Evolutionary conservation across 2,888 invertebrate genomes (phyloP), one percentile per base, ranked within the genome.

Genomic region (Nymphalis urticae): DNA sequence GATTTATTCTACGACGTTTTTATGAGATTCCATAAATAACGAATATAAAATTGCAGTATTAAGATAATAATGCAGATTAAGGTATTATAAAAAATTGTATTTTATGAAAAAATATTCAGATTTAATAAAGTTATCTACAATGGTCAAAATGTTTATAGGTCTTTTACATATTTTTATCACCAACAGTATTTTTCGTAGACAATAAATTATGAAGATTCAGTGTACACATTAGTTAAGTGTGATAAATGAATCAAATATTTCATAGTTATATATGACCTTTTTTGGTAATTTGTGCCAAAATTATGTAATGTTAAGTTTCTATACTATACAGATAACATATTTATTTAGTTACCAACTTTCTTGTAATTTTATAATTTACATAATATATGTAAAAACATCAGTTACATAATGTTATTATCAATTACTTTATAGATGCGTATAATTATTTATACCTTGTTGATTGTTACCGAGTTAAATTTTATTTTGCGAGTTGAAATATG

Each of bases 211-310:
- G 16, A 66, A 66, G 58, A 47, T 64, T 27, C 51, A 53, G 27
- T 48, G 54, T 51, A 24, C 13, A 32, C 58, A 19, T 27, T 56
- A 66, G 7, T 69, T 56, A 32, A 56, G 56, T 17, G 56, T 56
- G 32, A 24, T 56, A 56, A 56, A 63, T 65, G 62, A 42, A 42
- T 13, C 42, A 42, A 42, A 70, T 71, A 69, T 69, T 71, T 74
- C 67, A 74, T 72, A 73, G 69, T 71, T 21, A 24, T 62, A 62
- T 67, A 54, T 36, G 27, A 68, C 42, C 36, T 58, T 79, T 21
- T 85, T 86, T 87, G 86, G 86, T 84, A 67, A 82, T 76, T 77
- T 75, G 87, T 89, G 89, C 88, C 88, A 89, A 89, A 87, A 83
- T 79, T 72, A 75, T 75, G 75, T 75, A 74, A 69, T 54, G 64